Percentiles rank a stretch among this genome's conserved stretches.
Conservation (phyloP, 35 echinoderm and acorn worm genomes). For the Acanthaster planci region DNA sequence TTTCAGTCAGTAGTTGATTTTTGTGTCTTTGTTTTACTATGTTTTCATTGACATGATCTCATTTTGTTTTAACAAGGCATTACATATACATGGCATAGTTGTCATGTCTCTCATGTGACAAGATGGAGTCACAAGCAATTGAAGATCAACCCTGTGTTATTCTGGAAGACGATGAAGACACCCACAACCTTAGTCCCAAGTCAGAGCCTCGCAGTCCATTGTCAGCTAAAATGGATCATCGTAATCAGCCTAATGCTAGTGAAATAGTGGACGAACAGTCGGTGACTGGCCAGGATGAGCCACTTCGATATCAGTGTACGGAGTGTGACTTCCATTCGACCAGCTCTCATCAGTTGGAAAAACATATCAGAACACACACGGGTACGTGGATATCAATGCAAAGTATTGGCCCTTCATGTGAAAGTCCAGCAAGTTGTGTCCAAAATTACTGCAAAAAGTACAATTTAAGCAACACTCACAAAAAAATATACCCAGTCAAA, state of each 20-base stretch:
- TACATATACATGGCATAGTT: no score
- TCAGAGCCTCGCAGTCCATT: background rate
- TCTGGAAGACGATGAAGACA: background rate
- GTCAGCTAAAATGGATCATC: background rate
- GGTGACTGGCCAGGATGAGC: background rate
- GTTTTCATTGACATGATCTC: no score
- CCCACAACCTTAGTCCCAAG: background rate
- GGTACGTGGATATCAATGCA: background rate
- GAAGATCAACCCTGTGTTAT: conserved; percentile 12
- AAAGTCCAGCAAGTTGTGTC: no score
- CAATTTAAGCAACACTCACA: no score
- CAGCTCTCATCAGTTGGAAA: conserved; percentile 12
- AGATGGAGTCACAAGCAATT: background rate
- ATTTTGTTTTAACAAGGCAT: no score
- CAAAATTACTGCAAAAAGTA: no score
- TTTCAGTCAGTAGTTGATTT: no score
- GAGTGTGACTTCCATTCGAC: background rate
- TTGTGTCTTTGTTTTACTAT: no score
- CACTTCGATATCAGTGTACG: background rate
- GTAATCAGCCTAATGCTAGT: background rate
- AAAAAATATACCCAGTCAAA: no score
- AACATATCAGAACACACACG: conserved; percentile 7
- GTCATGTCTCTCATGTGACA: background rate
- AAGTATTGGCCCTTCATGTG: no score
- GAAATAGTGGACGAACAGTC: background rate